Conservation (phyloP, 1,140 invertebrate species). For the Mizuhopecten yessoensis region DNA sequence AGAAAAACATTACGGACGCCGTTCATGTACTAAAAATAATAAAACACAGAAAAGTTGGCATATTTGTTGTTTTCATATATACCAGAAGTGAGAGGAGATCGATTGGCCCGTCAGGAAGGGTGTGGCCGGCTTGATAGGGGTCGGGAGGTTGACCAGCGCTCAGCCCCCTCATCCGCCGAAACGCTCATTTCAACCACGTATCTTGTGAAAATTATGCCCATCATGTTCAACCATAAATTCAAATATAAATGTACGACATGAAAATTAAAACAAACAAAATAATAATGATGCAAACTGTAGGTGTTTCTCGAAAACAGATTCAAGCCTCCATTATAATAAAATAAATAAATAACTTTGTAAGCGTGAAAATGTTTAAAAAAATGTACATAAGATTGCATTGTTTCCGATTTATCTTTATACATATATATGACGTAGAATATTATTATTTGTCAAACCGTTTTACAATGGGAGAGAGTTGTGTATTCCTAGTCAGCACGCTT, state of each 20-base stretch:
- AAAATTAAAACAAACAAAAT: not conserved
- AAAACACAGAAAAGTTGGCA: slow-evolving; percentile 15
- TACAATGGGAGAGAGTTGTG: no score
- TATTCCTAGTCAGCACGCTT: no score
- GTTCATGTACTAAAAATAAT: not conserved
- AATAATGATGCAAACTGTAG: not conserved
- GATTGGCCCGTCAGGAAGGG: not conserved
- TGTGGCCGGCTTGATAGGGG: not conserved
- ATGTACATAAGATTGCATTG: not conserved
- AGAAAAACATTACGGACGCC: not conserved
- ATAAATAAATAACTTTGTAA: no score
- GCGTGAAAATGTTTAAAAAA: not conserved
- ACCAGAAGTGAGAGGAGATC: not conserved
- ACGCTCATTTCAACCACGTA: not conserved
- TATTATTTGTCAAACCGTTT: no score
- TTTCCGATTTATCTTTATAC: not conserved
- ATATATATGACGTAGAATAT: no score
- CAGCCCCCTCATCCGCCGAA: not conserved
- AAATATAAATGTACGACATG: not conserved
- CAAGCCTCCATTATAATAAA: not conserved
- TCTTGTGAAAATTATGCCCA: slow-evolving; percentile 32
- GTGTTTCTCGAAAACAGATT: not conserved
- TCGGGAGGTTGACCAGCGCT: not conserved
- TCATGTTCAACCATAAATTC: slow-evolving; percentile 2
- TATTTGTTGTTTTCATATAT: slow-evolving; percentile 23